phyloP scores from a whole-genome alignment of 2,797 vertebrate species.

The Characodon lateralis region DNA sequence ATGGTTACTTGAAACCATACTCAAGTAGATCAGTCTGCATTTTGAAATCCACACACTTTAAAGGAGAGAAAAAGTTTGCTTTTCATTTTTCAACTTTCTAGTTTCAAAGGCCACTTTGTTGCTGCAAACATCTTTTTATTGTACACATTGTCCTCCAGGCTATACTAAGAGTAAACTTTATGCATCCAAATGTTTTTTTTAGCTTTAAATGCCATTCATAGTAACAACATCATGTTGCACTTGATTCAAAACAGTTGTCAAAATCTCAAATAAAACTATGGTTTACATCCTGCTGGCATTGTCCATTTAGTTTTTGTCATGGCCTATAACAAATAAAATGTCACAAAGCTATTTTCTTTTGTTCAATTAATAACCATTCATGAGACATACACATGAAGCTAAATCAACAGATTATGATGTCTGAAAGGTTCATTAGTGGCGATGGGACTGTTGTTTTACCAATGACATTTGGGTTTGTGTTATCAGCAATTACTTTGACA shows the following conservation, averaged over 20 bases:
- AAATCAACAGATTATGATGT: neutral
- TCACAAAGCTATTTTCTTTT: neutral
- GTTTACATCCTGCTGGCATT: neutral
- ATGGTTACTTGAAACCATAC: neutral
- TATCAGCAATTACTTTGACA: slow-evolving; percentile 3
- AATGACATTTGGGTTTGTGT: neutral
- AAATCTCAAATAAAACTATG: neutral
- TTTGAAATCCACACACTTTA: neutral
- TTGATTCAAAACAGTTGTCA: neutral
- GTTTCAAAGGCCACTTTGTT: no score
- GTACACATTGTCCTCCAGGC: no score
- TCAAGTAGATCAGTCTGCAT: neutral
- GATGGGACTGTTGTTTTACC: neutral
- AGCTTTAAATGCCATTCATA: neutral
- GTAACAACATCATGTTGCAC: neutral
- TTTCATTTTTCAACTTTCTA: neutral
- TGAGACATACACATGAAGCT: neutral
- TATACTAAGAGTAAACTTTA: no score
- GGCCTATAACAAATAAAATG: neutral
- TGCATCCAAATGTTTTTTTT: neutral
- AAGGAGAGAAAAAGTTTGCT: neutral
- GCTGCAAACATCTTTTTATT: no score
- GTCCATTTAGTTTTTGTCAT: neutral
- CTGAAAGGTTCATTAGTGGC: neutral
- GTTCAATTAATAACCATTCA: neutral